Evolutionary conservation across 2,888 invertebrate species (phyloP).

Genomic region (Exephanes ischioxanthus): DNA sequence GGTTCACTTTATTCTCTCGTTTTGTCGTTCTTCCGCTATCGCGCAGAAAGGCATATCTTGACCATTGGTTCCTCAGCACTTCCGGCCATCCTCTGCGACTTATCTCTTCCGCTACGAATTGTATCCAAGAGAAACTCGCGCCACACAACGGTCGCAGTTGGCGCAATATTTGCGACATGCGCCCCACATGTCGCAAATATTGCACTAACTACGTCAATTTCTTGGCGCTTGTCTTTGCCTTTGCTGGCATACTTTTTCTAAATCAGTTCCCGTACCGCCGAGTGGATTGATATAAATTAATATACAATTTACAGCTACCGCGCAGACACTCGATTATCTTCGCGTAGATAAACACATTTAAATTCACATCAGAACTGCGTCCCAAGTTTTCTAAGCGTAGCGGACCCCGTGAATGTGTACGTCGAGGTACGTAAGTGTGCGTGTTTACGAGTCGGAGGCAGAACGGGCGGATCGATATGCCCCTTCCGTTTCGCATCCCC

Average conservation of each 20-base stretch:
- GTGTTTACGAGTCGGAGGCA: not conserved
- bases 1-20: no score
- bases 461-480: constrained; percentile 4
- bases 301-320: not conserved
- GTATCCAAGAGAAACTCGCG: no score
- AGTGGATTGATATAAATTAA: not conserved
- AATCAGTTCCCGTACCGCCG: not conserved
- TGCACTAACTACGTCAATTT: no score
- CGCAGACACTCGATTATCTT: not conserved
- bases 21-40: no score
- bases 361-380: not conserved
- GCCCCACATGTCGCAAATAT: no score
- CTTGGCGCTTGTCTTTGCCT: no score
- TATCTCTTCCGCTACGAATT: no score
- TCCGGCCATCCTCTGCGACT: no score
- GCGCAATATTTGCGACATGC: no score
- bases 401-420: not conserved
- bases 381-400: not conserved
- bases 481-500: constrained; percentile 7
- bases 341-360: not conserved
- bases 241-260: not conserved
- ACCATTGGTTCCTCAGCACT: no score
- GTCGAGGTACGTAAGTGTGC: not conserved
- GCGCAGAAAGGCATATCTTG: no score
- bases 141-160: no score